These are phyloP conservation scores for Drosophila mulleri DNA, from an alignment of 2,888 invertebrate species.

Conservation along the genomic window DNA sequence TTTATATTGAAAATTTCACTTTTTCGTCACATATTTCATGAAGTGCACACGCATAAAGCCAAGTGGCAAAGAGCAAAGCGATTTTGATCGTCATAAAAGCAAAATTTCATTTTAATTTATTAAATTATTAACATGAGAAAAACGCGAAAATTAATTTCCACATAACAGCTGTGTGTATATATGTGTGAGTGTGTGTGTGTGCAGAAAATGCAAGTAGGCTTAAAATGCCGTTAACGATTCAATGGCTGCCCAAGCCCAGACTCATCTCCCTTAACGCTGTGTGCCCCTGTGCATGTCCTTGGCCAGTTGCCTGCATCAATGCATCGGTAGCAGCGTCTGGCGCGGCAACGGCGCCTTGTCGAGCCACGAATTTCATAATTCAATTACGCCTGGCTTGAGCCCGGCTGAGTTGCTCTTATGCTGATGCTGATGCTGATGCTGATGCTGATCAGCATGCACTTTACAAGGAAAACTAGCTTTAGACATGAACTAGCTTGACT, in stretches of 20 bases:
- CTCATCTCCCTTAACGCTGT: conserved; percentile 10
- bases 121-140: conserved; percentile 63
- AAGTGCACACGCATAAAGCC: conserved; percentile 19
- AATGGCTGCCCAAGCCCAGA: conserved; percentile 43
- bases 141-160: conserved; percentile 58
- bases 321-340: conserved; percentile 25
- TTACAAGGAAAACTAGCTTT: background rate
- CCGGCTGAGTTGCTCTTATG: conserved; percentile 12
- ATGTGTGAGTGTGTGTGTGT: conserved; percentile 11
- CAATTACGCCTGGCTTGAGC: conserved; percentile 56
- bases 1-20: conserved; percentile 72
- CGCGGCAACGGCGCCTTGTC: conserved; percentile 27
- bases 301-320: conserved; percentile 43
- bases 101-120: conserved; percentile 70
- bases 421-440: background rate
- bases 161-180: conserved; percentile 6
- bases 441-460: too few species aligned
- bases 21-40: conserved; percentile 55
- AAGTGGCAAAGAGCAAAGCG: conserved; percentile 38
- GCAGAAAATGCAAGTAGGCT: conserved; percentile 53
- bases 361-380: conserved; percentile 66
- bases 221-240: conserved; percentile 64
- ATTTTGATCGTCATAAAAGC: conserved; percentile 46
- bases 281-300: conserved; percentile 24
- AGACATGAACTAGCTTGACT: too few species aligned